Evolutionary conservation across 2,797 vertebrate species (phyloP).

Genomic region (Prunella strophiata): DNA sequence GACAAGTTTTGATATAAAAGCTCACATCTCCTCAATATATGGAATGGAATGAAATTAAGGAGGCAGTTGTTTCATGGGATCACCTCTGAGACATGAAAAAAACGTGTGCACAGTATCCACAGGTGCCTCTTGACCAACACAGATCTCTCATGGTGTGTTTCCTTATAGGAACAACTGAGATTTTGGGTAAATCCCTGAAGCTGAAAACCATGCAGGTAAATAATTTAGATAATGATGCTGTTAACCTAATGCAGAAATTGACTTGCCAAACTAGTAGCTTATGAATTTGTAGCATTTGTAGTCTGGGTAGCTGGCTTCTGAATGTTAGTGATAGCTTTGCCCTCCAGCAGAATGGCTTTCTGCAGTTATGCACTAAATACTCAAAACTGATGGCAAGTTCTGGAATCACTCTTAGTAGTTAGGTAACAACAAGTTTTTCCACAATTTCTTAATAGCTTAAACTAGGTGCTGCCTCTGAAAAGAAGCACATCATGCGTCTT

Average conservation of each 20-base stretch:
- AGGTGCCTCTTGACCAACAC: background rate
- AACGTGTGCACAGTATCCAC: rapidly evolving
- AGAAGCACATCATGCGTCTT: background rate
- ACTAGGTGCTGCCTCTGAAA: background rate
- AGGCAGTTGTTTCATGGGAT: background rate
- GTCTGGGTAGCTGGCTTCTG: background rate
- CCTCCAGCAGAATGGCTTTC: background rate
- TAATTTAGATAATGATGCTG: background rate
- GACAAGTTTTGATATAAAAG: background rate
- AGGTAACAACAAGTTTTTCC: background rate
- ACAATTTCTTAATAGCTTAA: background rate
- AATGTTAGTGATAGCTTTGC: background rate
- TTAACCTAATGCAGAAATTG: background rate
- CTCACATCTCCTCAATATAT: background rate
- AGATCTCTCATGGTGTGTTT: background rate
- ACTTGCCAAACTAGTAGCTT: background rate
- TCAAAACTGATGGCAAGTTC: background rate
- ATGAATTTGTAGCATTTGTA: background rate
- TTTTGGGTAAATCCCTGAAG: background rate
- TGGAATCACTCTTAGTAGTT: background rate
- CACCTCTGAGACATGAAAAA: background rate
- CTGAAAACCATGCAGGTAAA: background rate
- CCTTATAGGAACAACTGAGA: background rate
- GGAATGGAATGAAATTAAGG: background rate
- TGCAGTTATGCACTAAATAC: background rate